Conservation (phyloP, 2,888 invertebrate species). For the Drosophila paramelanica region DNA sequence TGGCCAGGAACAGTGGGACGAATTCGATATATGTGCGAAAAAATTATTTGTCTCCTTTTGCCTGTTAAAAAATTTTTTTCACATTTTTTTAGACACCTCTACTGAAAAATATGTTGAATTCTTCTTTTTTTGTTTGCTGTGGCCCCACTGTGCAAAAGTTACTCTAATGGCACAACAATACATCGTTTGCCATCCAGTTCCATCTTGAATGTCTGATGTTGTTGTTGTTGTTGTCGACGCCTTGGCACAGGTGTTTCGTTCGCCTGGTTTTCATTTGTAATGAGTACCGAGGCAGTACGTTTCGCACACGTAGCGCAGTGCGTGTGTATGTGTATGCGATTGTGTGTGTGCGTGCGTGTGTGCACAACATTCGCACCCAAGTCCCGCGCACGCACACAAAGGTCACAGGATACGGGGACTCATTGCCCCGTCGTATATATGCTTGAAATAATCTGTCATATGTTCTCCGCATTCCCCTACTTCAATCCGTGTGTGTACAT, state of each 20-base stretch:
- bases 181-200: slow-evolving; percentile 44
- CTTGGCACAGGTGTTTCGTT: slow-evolving; percentile 66
- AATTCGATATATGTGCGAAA: not conserved
- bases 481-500: not conserved
- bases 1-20: slow-evolving; percentile 22
- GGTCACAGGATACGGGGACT: slow-evolving; percentile 3
- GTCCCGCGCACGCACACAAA: slow-evolving; percentile 23
- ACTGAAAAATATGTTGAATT: not conserved
- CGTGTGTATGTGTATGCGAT: slow-evolving; percentile 1
- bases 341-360: slow-evolving; percentile 13
- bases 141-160: slow-evolving; percentile 37
- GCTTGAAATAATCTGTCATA: slow-evolving; percentile 32
- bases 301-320: slow-evolving; percentile 44
- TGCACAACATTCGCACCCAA: slow-evolving; percentile 28
- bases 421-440: slow-evolving; percentile 9
- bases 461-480: slow-evolving; percentile 18
- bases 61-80: too few species aligned
- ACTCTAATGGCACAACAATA: slow-evolving; percentile 63
- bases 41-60: too few species aligned
- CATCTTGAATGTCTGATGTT: slow-evolving; percentile 32
- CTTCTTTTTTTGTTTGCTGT: not conserved
- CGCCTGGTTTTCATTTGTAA: slow-evolving; percentile 44
- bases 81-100: too few species aligned
- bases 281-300: slow-evolving; percentile 35
- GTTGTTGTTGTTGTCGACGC: slow-evolving; percentile 58